Percentiles rank a stretch among this genome's conserved stretches.
Conservation (phyloP, 2,113 vertebrate genomes). For the Menura novaehollandiae region DNA sequence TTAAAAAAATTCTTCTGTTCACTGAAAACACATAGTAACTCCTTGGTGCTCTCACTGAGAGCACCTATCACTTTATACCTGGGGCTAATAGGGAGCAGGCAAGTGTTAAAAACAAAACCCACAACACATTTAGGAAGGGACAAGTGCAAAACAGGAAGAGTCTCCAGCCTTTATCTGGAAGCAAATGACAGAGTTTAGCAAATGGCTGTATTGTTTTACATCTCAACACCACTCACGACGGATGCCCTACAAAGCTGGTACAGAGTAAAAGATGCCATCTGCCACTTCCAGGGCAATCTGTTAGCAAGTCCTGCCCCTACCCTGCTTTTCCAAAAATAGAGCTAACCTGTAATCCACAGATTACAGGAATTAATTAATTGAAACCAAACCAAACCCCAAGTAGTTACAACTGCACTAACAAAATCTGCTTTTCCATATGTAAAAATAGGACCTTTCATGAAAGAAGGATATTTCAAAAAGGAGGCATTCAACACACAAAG, state of each 20-base stretch:
- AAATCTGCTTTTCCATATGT: neutral
- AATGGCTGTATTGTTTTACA: neutral
- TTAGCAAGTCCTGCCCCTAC: neutral
- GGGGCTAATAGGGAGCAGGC: fast-evolving
- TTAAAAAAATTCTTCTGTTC: neutral
- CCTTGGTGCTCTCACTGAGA: too few species aligned
- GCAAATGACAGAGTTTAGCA: neutral
- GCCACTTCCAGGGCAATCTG: neutral
- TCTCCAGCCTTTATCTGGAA: neutral
- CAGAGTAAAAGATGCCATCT: neutral
- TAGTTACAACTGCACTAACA: neutral
- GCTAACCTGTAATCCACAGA: conserved; percentile 11
- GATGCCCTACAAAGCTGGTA: neutral
- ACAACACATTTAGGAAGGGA: neutral
- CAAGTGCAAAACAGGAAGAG: neutral
- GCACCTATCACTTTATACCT: fast-evolving
- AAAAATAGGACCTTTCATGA: fast-evolving
- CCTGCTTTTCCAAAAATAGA: neutral
- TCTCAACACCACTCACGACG: neutral
- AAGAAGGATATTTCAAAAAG: neutral
- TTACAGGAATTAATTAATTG: neutral
- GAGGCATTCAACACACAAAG: neutral
- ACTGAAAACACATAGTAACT: neutral
- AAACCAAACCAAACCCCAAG: neutral
- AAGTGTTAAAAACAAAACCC: neutral